These are phyloP conservation scores for Drosophila peninsularis DNA, from an alignment of 2,888 invertebrate species.

Conservation along the genomic window DNA sequence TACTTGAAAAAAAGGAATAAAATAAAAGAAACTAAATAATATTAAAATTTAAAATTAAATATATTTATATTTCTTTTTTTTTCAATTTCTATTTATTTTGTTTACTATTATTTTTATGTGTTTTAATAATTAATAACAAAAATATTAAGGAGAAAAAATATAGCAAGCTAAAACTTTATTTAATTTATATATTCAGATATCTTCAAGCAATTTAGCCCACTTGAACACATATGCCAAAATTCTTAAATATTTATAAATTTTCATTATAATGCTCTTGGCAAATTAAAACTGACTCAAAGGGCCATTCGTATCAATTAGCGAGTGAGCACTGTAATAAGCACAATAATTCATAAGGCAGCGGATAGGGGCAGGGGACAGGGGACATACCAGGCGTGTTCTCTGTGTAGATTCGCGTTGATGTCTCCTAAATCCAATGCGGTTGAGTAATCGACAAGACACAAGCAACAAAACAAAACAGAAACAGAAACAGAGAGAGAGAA, in stretches of 20 bases:
- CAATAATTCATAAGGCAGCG: conserved; percentile 12
- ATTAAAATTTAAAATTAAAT: no score
- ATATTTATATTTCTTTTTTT: no score
- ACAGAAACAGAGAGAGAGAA: not conserved
- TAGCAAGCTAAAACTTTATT: not conserved
- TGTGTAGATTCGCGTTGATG: conserved; percentile 31
- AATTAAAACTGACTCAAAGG: not conserved
- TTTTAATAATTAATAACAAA: no score
- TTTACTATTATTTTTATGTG: no score
- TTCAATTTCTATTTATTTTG: no score
- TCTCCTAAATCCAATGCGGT: conserved; percentile 59
- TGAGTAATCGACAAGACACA: conserved; percentile 38
- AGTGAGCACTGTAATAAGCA: conserved; percentile 17
- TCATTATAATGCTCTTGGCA: not conserved
- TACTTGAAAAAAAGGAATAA: no score
- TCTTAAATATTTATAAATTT: not conserved
- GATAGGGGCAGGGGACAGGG: not conserved
- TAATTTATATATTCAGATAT: no score
- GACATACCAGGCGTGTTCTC: conserved; percentile 60
- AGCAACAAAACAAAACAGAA: conserved; percentile 30
- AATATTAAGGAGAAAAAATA: no score
- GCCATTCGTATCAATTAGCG: conserved; percentile 10
- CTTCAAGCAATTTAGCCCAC: no score
- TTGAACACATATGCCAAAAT: not conserved
- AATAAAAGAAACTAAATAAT: no score